Evolutionary conservation across 2,888 invertebrate species (phyloP).

Genomic region (Lutraria lutraria): DNA sequence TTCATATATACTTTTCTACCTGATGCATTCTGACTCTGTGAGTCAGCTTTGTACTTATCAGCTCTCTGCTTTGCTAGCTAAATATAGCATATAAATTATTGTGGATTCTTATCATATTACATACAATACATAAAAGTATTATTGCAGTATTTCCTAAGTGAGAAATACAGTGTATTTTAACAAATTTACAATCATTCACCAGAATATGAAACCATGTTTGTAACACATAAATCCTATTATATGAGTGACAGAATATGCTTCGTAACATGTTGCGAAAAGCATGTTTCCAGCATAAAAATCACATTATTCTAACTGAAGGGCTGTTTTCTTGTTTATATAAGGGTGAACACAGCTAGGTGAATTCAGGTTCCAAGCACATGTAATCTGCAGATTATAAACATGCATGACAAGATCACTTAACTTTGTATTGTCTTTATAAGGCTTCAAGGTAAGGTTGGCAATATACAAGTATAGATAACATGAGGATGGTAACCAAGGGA

Average conservation of each 20-base stretch:
- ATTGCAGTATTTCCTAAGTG: neutral
- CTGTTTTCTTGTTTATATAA: neutral
- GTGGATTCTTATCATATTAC: neutral
- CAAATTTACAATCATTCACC: no score
- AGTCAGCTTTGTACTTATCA: slow-evolving; percentile 58
- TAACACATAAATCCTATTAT: no score
- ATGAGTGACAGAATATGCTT: no score
- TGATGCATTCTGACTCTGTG: slow-evolving; percentile 62
- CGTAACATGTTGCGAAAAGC: no score
- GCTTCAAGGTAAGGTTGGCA: neutral
- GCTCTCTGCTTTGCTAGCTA: slow-evolving; percentile 71
- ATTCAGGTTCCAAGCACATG: neutral
- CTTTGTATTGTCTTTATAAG: neutral
- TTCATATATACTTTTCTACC: slow-evolving; percentile 72
- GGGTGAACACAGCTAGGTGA: neutral
- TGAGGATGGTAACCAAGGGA: neutral
- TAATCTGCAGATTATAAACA: neutral
- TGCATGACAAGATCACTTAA: neutral
- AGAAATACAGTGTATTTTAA: no score
- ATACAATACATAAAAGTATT: neutral
- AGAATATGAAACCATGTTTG: no score
- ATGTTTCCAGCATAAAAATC: no score
- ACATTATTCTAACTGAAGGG: neutral
- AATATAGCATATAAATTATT: slow-evolving; percentile 34
- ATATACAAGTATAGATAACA: neutral